phyloP scores from a whole-genome alignment of 64 coral and sea anemone species.

The Montipora efflorescens region DNA sequence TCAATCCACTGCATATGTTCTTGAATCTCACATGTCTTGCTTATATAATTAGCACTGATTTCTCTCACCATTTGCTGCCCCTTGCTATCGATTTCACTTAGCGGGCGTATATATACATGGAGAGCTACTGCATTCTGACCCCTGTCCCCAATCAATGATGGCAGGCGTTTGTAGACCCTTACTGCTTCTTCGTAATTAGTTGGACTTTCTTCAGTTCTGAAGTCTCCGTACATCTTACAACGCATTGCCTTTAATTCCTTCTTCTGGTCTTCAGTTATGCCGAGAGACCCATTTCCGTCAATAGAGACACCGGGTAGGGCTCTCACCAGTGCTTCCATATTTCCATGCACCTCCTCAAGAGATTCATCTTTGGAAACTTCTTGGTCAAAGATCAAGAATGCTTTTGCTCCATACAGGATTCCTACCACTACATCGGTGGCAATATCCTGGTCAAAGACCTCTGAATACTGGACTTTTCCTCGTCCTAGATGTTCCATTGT shows the following conservation, averaged over 20 bases:
- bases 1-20: conserved; percentile 6
- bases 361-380: conserved; percentile 32
- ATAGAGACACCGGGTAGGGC: not conserved
- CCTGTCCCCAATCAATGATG: conserved; percentile 46
- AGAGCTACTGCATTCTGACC: conserved; percentile 49
- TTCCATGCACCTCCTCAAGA: not conserved
- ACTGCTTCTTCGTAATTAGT: conserved; percentile 57
- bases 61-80: conserved; percentile 19
- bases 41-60: conserved; percentile 39
- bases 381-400: conserved; percentile 65
- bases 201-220: conserved; percentile 14
- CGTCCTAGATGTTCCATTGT: conserved; percentile 47
- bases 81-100: conserved; percentile 53
- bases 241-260: conserved; percentile 16
- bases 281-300: not conserved
- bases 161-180: conserved; percentile 53
- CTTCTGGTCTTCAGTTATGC: conserved; percentile 36
- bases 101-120: conserved; percentile 44
- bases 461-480: conserved; percentile 33
- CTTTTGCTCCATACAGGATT: conserved; percentile 70
- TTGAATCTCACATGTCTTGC: conserved; percentile 8
- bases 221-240: conserved; percentile 64
- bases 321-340: conserved; percentile 34
- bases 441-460: conserved; percentile 37
- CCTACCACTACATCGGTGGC: conserved; percentile 76